These are phyloP conservation scores for Drosophila malerkotliana DNA, from an alignment of 1,140 invertebrate genomes.

Conservation along the genomic window DNA sequence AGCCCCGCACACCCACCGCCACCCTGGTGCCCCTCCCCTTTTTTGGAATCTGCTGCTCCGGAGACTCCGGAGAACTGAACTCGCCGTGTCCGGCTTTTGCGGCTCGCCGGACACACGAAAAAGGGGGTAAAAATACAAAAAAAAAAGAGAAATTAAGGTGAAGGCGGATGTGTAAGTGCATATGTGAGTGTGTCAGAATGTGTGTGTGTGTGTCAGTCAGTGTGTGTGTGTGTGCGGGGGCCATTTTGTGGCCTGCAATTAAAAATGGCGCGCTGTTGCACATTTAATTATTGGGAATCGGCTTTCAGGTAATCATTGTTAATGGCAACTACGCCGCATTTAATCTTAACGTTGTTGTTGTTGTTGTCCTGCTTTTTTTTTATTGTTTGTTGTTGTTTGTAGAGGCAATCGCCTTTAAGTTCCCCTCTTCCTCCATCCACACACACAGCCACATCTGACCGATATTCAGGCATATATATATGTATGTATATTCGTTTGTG, in stretches of 20 bases:
- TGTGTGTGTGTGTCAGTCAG: neutral
- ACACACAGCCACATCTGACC: too few relatives aligned
- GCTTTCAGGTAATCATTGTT: slow-evolving; percentile 82
- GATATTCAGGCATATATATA: neutral
- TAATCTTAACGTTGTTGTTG: slow-evolving; percentile 69
- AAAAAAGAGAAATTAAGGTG: slow-evolving; percentile 18
- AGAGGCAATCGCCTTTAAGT: slow-evolving; percentile 56
- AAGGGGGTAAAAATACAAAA: slow-evolving; percentile 1
- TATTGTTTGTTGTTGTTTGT: slow-evolving; percentile 11
- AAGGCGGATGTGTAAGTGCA: slow-evolving; percentile 18
- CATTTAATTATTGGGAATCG: slow-evolving; percentile 82
- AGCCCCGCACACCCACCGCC: neutral
- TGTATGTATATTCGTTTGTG: neutral
- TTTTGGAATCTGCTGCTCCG: slow-evolving; percentile 19
- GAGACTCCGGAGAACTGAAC: slow-evolving; percentile 18
- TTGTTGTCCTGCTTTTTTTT: neutral
- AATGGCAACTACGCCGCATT: slow-evolving; percentile 79
- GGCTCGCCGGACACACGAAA: slow-evolving; percentile 28
- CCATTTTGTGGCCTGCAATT: slow-evolving; percentile 76
- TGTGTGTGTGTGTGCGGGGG: slow-evolving; percentile 21
- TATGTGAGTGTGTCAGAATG: neutral
- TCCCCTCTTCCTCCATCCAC: neutral
- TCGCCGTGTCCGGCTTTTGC: slow-evolving; percentile 18
- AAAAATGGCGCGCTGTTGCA: slow-evolving; percentile 82
- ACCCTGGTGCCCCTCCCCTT: too few relatives aligned